Base-by-base conservation (phyloP, 2,797 vertebrate genomes). In the Heterohyrax brucei region DNA sequence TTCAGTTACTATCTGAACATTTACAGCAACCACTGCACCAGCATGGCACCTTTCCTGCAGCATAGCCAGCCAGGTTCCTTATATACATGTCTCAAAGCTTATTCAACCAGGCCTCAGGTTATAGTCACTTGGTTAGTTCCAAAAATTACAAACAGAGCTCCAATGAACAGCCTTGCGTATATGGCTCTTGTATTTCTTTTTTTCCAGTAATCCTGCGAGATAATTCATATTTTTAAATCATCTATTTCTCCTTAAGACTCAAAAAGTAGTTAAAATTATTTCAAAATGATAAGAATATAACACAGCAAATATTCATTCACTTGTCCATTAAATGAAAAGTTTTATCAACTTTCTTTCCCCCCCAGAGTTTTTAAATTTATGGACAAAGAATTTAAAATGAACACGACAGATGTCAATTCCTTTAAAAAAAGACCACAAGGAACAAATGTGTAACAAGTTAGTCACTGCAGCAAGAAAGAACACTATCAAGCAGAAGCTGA, bases 231-330 rank as follows among this genome's bases (percentile, higher is more conserved):
- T 87, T 96, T 80, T 92, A 30, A 73, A 16, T 16, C 44, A 79
- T n/a, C 12, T 75, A 19, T 46, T 81, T 94, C 30, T 87, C 39
- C 85, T 76, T 66, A 89, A 82, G 92, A 92, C 75, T n/a, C 39
- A 53, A 93, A 91, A 88, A 73, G 61, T 75, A 75, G 21, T 61
- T 94, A 91, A 94, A 95, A 93, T 64, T 75, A 85, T 82, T 94
- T 92, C 61, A 59, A 77, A 95, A 85, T 28, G 81, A 94, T 53
- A 82, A 9, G 39, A 64, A 76, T 70, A 61, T 64, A 97, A 95
- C 91, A n/a, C 30, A 90, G 64, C 64, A 93, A 97, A 93, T 75
- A 86, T 14, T 46, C 10, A 94, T 61, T 2, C 72, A 87, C 53
- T 46, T 88, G 24, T 78, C 22, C 30, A 61, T 66, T 93, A 95